phyloP scores from a whole-genome alignment of 2,797 vertebrate genomes.

The Podarcis lilfordi region DNA sequence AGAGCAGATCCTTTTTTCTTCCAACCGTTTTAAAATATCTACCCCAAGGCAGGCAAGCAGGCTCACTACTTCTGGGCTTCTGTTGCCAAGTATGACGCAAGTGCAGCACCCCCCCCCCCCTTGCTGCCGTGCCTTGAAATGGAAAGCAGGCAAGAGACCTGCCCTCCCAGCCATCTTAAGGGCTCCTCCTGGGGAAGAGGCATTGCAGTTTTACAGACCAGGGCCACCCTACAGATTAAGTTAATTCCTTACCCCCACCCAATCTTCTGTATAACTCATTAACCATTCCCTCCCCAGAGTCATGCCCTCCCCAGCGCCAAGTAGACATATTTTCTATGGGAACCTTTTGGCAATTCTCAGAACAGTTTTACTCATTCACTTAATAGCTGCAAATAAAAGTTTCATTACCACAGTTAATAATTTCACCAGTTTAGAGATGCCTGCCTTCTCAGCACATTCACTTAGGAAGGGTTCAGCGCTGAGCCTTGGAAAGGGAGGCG shows the following conservation, averaged over 20 bases:
- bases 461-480: conserved; percentile 13
- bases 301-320: conserved; percentile 31
- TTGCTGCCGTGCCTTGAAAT: conserved; percentile 74
- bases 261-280: conserved; percentile 71
- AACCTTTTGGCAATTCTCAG: conserved; percentile 62
- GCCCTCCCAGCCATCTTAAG: conserved; percentile 47
- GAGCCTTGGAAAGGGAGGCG: conserved; percentile 15
- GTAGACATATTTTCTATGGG: conserved; percentile 69
- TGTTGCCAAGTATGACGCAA: conserved; percentile 64
- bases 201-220: conserved; percentile 71
- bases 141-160: conserved; percentile 65
- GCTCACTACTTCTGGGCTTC: conserved; percentile 51
- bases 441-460: conserved; percentile 28
- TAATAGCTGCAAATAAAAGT: conserved; percentile 66
- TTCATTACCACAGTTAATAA: conserved; percentile 63
- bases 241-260: conserved; percentile 57
- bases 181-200: conserved; percentile 77
- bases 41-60: conserved; percentile 52
- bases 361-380: conserved; percentile 61
- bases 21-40: conserved; percentile 34
- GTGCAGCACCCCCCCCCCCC: conserved; percentile 64
- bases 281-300: conserved; percentile 69
- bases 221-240: conserved; percentile 79
- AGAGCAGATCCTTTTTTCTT: conserved; percentile 30
- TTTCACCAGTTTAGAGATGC: conserved; percentile 61